A percentile compares a stretch with the other conserved stretches of the same genome.
Conservation (phyloP, 1,140 invertebrate genomes). For the Hylyphantes graminicola region DNA sequence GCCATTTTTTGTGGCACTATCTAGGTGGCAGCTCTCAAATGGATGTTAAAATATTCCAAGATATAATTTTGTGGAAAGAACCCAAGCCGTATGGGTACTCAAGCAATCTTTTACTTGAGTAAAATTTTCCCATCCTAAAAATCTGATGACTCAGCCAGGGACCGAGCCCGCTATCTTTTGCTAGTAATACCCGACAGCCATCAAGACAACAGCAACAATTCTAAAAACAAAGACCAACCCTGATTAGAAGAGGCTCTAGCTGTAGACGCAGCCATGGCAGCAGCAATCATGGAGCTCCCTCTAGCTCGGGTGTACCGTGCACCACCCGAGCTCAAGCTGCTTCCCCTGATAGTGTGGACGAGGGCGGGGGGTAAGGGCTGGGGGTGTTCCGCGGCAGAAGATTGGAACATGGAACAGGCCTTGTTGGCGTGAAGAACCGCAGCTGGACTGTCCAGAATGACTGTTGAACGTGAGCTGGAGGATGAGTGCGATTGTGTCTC, state of each 20-base stretch:
- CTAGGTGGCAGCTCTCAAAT: too few species aligned
- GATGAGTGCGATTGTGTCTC: conserved; percentile 66
- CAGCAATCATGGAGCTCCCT: not conserved
- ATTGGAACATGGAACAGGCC: conserved; percentile 14
- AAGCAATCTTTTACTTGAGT: too few species aligned
- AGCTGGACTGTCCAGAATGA: conserved; percentile 73
- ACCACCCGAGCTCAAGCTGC: not conserved
- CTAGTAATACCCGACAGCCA: too few species aligned
- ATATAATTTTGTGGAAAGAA: too few species aligned
- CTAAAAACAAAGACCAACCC: too few species aligned
- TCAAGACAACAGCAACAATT: too few species aligned
- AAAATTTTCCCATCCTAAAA: too few species aligned
- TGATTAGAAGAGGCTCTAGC: not conserved
- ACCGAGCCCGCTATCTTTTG: too few species aligned
- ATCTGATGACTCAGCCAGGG: too few species aligned
- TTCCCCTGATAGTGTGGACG: not conserved
- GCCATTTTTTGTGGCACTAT: too few species aligned
- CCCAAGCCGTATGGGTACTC: too few species aligned
- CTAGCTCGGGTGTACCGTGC: not conserved
- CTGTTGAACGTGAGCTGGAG: conserved; percentile 74
- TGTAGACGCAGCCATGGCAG: not conserved
- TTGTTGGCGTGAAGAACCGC: conserved; percentile 64
- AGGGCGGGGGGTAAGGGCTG: conserved; percentile 13
- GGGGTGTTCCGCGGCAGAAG: conserved; percentile 12
- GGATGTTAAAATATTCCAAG: too few species aligned